These are phyloP conservation scores for Desmophyllum pertusum DNA, from an alignment of 92 coral and sea anemone species.

Conservation along the genomic window DNA sequence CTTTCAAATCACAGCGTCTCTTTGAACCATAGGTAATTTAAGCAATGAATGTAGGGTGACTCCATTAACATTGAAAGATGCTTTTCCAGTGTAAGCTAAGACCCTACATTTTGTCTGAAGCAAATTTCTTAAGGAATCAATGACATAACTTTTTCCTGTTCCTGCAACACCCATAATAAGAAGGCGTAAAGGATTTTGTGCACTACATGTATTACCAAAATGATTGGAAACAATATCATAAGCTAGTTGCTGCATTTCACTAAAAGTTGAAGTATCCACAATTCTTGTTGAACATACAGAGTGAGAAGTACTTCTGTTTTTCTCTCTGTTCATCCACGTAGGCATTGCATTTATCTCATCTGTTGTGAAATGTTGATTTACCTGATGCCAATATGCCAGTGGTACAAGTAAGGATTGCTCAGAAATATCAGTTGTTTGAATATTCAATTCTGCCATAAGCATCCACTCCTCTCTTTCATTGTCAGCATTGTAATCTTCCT, in stretches of 20 bases:
- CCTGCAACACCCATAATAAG: background rate
- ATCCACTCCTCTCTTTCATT: slow-evolving; percentile 57
- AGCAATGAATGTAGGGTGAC: background rate
- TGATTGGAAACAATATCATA: slow-evolving; percentile 41
- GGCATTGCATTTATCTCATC: slow-evolving; percentile 23
- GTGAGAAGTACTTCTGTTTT: slow-evolving; percentile 16
- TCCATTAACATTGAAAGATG: background rate
- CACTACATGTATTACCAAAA: slow-evolving; percentile 1
- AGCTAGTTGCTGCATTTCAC: slow-evolving; percentile 41
- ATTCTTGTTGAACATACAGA: slow-evolving; percentile 27
- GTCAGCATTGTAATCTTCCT: slow-evolving; percentile 17
- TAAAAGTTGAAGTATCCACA: slow-evolving; percentile 52
- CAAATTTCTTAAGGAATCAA: background rate
- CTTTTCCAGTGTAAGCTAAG: background rate
- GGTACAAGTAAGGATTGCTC: slow-evolving; percentile 22
- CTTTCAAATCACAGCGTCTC: slow-evolving; percentile 51
- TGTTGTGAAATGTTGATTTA: slow-evolving; percentile 5
- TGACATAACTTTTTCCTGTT: background rate
- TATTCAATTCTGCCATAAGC: slow-evolving; percentile 45
- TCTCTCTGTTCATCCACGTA: slow-evolving; percentile 20
- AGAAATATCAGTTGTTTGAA: slow-evolving; percentile 21
- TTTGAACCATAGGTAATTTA: background rate
- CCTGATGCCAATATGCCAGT: slow-evolving; percentile 20
- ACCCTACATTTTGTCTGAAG: background rate
- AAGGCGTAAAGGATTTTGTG: background rate